Percentiles rank a stretch among this genome's conserved stretches.
phyloP scores from a whole-genome alignment of 2,888 invertebrate species.

The Drosophila fungiperda region DNA sequence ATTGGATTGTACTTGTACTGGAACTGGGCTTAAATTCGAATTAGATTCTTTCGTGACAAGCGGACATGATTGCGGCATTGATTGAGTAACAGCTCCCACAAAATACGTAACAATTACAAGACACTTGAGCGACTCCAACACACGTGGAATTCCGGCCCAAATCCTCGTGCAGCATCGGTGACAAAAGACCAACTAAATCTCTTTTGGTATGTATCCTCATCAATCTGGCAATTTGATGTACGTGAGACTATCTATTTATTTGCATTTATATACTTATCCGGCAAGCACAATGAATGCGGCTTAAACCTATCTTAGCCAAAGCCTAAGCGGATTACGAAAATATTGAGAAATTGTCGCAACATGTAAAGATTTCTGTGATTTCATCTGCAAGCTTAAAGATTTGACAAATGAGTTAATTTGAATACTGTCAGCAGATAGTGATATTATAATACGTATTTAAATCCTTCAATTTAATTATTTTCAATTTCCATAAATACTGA shows the following conservation, averaged over 20 bases:
- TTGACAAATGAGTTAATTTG: background rate
- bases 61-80: slow-evolving; percentile 52
- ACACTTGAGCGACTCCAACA: slow-evolving; percentile 6
- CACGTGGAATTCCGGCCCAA: background rate
- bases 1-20: slow-evolving; percentile 52
- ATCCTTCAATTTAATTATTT: too few relatives aligned
- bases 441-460: too few relatives aligned
- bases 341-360: background rate
- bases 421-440: background rate
- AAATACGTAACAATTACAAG: slow-evolving; percentile 37
- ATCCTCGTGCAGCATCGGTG: background rate
- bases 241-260: slow-evolving; percentile 1
- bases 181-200: background rate
- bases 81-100: slow-evolving; percentile 47
- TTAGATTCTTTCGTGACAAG: slow-evolving; percentile 67
- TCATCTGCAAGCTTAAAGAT: background rate
- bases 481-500: too few relatives aligned
- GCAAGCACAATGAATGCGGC: background rate
- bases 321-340: background rate
- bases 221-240: background rate
- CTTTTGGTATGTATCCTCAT: slow-evolving; percentile 3
- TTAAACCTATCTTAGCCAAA: background rate
- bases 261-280: background rate
- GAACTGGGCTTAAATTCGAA: slow-evolving; percentile 60
- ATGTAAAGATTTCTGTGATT: background rate